Conservation (phyloP, 2,888 invertebrate species). For the Yponomeuta plumbellus region DNA sequence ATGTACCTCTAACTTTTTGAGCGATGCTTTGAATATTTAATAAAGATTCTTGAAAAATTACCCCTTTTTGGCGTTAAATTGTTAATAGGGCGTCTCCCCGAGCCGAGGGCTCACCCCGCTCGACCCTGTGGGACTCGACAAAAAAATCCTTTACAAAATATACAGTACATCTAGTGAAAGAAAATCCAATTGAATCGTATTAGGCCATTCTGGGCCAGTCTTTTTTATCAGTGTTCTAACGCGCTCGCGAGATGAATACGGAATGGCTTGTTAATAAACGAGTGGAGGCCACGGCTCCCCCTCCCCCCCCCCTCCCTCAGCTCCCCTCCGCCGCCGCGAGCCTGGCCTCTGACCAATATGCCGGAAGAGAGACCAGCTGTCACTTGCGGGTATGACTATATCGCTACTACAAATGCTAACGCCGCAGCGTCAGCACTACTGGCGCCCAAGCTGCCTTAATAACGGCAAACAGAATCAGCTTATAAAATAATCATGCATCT, state of each 20-base stretch:
- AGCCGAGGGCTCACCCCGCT: not conserved
- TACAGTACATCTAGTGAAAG: not conserved
- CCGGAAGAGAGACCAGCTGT: not conserved
- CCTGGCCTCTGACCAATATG: not conserved
- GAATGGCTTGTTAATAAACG: not conserved
- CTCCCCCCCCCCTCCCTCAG: no score
- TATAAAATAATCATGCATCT: not conserved
- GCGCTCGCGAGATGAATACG: slow-evolving; percentile 1
- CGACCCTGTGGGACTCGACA: not conserved
- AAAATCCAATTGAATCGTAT: not conserved
- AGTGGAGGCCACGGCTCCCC: not conserved
- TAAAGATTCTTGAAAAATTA: not conserved
- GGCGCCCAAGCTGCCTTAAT: not conserved
- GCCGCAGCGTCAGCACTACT: not conserved
- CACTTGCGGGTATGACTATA: not conserved
- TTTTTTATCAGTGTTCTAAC: not conserved
- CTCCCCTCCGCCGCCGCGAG: not conserved
- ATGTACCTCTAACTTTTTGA: not conserved
- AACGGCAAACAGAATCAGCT: not conserved
- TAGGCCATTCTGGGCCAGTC: not conserved
- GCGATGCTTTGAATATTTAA: not conserved
- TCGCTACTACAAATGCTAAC: not conserved
- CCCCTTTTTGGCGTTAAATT: not conserved
- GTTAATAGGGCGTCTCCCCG: not conserved
- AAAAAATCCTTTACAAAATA: not conserved